A percentile compares a stretch with the other conserved stretches of the same genome.
Conservation (phyloP, 2,797 vertebrate genomes). For the Aphelocoma californica region DNA sequence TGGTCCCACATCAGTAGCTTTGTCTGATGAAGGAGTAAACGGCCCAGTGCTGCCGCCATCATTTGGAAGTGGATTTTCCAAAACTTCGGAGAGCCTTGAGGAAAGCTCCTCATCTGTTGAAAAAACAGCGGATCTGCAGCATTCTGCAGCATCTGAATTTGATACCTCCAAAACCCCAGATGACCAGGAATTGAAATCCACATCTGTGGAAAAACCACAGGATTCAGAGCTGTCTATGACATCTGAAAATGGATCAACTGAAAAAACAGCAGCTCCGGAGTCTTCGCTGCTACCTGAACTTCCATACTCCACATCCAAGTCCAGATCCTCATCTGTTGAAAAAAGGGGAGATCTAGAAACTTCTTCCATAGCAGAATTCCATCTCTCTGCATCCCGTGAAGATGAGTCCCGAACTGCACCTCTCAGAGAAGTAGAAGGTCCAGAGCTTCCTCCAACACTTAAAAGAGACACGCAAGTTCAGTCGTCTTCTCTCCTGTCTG, state of each 20-base stretch:
- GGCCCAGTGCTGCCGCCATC: slow-evolving; percentile 14
- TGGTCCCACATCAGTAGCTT: neutral
- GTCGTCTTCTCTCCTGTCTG: neutral
- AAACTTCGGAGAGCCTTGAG: neutral
- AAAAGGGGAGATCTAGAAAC: neutral
- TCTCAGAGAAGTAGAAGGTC: slow-evolving; percentile 25
- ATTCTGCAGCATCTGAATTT: neutral
- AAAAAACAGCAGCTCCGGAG: neutral
- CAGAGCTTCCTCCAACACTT: neutral
- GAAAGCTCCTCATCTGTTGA: neutral
- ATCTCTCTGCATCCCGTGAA: neutral
- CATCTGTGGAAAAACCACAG: neutral
- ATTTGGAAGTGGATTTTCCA: neutral
- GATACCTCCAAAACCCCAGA: neutral
- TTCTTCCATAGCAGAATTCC: neutral
- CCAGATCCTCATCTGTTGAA: slow-evolving; percentile 26
- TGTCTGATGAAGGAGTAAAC: neutral
- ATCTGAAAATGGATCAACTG: slow-evolving; percentile 18
- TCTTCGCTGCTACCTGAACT: slow-evolving; percentile 43
- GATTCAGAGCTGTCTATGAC: neutral
- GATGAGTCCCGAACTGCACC: neutral
- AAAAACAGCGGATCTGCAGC: neutral
- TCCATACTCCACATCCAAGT: neutral
- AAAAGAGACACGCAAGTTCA: neutral
- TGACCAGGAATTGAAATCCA: neutral